Base-by-base conservation (phyloP, 2,797 vertebrate genomes). In the Cetoscarus ocellatus region DNA sequence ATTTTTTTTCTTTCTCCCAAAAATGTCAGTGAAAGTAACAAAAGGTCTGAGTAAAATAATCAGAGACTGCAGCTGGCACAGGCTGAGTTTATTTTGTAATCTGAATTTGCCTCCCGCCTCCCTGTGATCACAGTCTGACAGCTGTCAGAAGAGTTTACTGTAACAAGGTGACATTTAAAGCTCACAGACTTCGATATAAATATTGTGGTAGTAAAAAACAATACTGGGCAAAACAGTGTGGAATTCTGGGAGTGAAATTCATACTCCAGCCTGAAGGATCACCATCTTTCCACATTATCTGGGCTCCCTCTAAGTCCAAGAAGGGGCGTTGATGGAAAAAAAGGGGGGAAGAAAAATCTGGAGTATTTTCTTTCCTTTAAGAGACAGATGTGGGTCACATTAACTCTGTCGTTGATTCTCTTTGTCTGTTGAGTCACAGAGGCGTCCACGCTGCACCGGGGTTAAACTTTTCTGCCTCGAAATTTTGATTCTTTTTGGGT, bases 241-340 rank as follows among this genome's bases (percentile, higher is more conserved):
- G 61, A 82, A 79, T 81, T 75, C 50, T 86, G 44, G 70, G 61
- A 77, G 70, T 70, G 83, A 83, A 87, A 91, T 86, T 83, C 76
- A 80, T 75, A 60, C 76, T 85, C 70, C 86, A 73, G 77, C 86
- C 69, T 79, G 75, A 75, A 86, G 82, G 72, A 86, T 86, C 82
- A 86, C 91, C 83, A 73, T 93, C 88, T 92, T 91, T 93, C 93
- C 92, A 92, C 86, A 89, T 90, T 91, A 90, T 90, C 82, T 65
- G 63, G 83, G 84, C 90, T 90, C 84, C 79, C 81, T 90, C 83
- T 78, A 70, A 87, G 74, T 82, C 90, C 90, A 90, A 88, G 68
- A 81, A 79, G 82, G 88, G 90, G 85, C 86, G 89, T 84, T 75
- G 80, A 90, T 92, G 91, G 91, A 92, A 93, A 93, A 90, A 83